Base-by-base conservation (phyloP, 1,140 invertebrate species). In the Drosophila azteca region DNA sequence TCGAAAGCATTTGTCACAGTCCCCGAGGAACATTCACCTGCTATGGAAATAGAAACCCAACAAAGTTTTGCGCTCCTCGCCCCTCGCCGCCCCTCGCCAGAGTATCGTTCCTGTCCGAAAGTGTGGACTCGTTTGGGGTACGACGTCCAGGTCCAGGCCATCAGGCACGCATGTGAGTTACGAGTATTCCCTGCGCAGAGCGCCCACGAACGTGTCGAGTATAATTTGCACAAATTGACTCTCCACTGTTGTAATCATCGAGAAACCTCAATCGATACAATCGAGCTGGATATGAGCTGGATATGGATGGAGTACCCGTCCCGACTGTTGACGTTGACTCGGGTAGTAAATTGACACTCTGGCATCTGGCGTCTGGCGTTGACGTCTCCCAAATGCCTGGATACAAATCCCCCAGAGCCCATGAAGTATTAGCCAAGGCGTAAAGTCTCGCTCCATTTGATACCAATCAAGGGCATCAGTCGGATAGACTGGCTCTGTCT, bases 391-490 rank as follows among this genome's bases (percentile, higher is more conserved):
- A 57, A 61, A 64, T 54, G 26, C 20, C 59, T 49, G 15, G 54
- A 57, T 26, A 50, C 71, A 77, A 77, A 77, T 65, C 71, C 75
- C 48, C 41, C 13, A 39, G 71, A 69, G 65, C 22, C 55, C 55
- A 52, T 43, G 46, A 17, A 24, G 57, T 45, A 48, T 58, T 73
- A 60, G 53, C 50, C 35, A 24, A 17, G 58, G 45, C 49, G 54
- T 29, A 43, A 41, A 39, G 31, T 29, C 39, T 43, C 29, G 60
- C 65, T 64, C 45, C 43, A 61, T 77, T 70, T 68, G 75, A 75
- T 77, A 70, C 69, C 71, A 74, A 77, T 77, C 75, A 77, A 75
- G 62, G 55, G 51, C 55, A 69, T 74, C 75, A 64, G 65, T 75
- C 71, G 60, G 35, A 39, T 39, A 58, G 65, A 64, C 31, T 17